These are phyloP conservation scores for Oplegnathus fasciatus DNA, from an alignment of 2,113 vertebrate species.

Conservation along the genomic window DNA sequence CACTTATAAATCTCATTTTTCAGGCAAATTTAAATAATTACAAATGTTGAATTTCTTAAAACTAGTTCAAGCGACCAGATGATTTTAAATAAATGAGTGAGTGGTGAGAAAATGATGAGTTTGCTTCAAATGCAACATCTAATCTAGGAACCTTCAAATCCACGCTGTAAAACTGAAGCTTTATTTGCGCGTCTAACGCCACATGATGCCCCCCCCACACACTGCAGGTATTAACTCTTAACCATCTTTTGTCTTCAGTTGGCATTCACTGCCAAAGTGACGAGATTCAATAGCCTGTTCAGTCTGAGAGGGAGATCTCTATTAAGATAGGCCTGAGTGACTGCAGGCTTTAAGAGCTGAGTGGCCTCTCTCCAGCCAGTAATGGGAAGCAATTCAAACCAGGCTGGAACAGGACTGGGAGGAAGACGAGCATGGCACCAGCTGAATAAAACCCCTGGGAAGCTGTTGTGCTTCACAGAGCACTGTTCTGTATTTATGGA, in stretches of 20 bases:
- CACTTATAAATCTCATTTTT: too few species aligned
- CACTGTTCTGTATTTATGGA: constrained; percentile 46
- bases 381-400: constrained; percentile 47
- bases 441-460: constrained; percentile 47
- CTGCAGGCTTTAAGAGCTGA: constrained; percentile 48
- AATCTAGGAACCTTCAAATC: not conserved
- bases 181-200: not conserved
- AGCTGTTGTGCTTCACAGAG: constrained; percentile 32
- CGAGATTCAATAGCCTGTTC: constrained; percentile 40
- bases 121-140: too few species aligned
- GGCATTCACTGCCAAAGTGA: constrained; percentile 30
- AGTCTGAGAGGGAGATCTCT: constrained; percentile 61
- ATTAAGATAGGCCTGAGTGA: constrained; percentile 71
- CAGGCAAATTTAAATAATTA: too few species aligned
- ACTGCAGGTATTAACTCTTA: constrained; percentile 31
- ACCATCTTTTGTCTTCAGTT: constrained; percentile 45
- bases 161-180: not conserved
- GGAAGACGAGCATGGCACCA: constrained; percentile 9
- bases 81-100: too few species aligned
- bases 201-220: not conserved
- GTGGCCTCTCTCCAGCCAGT: constrained; percentile 26
- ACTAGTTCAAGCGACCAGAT: too few species aligned
- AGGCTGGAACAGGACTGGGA: constrained; percentile 16
- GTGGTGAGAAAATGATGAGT: too few species aligned
- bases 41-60: too few species aligned